A percentile compares a stretch with the other conserved stretches of the same genome.
phyloP scores from a whole-genome alignment of 1,140 invertebrate species.

The Vanessa tameamea region DNA sequence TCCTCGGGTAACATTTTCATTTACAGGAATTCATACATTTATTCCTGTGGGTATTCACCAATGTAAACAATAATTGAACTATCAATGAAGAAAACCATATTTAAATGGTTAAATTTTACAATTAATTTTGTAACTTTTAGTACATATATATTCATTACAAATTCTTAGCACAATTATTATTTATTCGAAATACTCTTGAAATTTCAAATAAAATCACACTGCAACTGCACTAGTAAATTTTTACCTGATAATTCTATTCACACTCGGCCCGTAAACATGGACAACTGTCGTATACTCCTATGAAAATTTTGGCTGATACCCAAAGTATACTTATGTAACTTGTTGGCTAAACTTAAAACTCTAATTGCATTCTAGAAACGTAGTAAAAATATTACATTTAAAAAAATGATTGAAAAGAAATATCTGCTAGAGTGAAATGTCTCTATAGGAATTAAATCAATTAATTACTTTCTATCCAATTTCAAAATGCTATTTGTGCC shows the following conservation, averaged over 20 bases:
- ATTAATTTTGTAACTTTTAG: too few relatives aligned
- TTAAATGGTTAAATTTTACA: too few relatives aligned
- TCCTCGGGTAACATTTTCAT: too few relatives aligned
- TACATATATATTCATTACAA: background rate
- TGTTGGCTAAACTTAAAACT: conserved; percentile 20
- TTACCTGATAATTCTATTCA: conserved; percentile 12
- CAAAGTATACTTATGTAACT: conserved; percentile 29
- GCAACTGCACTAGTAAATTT: background rate
- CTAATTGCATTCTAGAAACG: conserved; percentile 1
- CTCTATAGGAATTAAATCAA: background rate
- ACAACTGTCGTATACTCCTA: conserved; percentile 27
- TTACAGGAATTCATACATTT: too few relatives aligned
- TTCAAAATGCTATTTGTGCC: conserved; percentile 1
- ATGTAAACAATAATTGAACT: too few relatives aligned
- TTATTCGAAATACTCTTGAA: background rate
- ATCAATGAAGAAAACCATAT: too few relatives aligned
- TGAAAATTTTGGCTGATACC: conserved; percentile 26
- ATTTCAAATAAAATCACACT: conserved; percentile 1
- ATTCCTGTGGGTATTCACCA: too few relatives aligned
- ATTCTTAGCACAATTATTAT: background rate
- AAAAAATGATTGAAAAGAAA: background rate
- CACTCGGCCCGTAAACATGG: conserved; percentile 17
- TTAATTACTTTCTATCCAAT: conserved; percentile 6
- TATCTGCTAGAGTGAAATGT: conserved; percentile 1
- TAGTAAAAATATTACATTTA: background rate